Evolutionary conservation across 2,113 vertebrate species (phyloP).

Genomic region (Amia ocellicauda): DNA sequence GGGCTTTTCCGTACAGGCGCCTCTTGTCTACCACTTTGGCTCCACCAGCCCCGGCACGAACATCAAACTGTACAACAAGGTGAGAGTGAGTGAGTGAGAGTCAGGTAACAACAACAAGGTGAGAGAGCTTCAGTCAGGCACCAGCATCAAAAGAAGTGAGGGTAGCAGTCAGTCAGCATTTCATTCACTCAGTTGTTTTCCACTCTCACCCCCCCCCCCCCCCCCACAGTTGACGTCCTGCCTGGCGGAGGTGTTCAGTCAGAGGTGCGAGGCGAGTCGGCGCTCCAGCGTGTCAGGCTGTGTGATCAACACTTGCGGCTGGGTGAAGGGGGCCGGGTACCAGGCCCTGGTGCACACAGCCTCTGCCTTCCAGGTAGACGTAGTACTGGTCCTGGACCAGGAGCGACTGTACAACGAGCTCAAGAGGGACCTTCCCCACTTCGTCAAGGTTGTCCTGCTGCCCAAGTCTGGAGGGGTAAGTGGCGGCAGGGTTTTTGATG

Average conservation of each 20-base stretch:
- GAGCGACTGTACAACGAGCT: slow-evolving; percentile 95
- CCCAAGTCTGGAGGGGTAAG: slow-evolving; percentile 84
- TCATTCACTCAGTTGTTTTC: background rate
- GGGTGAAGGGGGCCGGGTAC: slow-evolving; percentile 96
- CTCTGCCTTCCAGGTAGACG: slow-evolving; percentile 94
- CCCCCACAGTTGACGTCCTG: slow-evolving; percentile 80
- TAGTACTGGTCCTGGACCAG: slow-evolving; percentile 93
- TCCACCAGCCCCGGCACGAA: slow-evolving; percentile 96
- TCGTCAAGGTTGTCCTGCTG: slow-evolving; percentile 87
- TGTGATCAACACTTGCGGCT: slow-evolving; percentile 96
- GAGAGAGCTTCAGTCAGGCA: too few species aligned
- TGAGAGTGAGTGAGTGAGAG: too few species aligned
- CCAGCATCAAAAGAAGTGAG: too few species aligned
- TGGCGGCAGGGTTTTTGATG: too few species aligned
- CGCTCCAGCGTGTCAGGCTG: slow-evolving; percentile 91
- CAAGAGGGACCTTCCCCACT: slow-evolving; percentile 92
- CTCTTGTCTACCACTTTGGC: slow-evolving; percentile 94
- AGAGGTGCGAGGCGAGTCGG: slow-evolving; percentile 92
- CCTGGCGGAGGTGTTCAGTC: slow-evolving; percentile 91
- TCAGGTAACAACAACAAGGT: too few species aligned
- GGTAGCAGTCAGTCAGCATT: slow-evolving; percentile 10
- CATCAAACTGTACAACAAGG: slow-evolving; percentile 98
- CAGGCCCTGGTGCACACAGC: slow-evolving; percentile 94
- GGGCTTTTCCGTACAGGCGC: slow-evolving; percentile 95
- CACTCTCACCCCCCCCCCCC: background rate